Conservation (phyloP, 1,140 invertebrate genomes). For the Oryctes rhinoceros region DNA sequence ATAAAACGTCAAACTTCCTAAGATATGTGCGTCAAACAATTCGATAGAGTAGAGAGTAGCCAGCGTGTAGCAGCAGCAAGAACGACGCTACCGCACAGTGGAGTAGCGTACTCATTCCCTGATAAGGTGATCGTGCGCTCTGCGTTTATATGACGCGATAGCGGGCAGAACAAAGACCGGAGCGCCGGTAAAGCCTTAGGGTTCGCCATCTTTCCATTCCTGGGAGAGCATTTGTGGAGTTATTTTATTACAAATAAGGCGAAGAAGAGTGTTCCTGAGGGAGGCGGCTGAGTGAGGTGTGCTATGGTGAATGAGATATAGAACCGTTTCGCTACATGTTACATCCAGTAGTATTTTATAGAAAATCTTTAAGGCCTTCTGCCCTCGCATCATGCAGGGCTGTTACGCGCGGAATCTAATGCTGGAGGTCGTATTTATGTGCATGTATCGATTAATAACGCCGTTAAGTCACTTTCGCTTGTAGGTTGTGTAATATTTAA, state of each 20-base stretch:
- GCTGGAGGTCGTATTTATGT: not conserved
- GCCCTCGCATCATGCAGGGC: conserved; percentile 32
- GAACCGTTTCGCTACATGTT: conserved; percentile 50
- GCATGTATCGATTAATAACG: not conserved
- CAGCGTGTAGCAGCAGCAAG: not conserved
- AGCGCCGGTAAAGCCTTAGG: conserved; percentile 49
- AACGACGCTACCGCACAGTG: too few relatives aligned
- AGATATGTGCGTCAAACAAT: conserved; percentile 43
- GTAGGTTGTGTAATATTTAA: not conserved
- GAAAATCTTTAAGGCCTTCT: conserved; percentile 49
- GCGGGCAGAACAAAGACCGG: conserved; percentile 52
- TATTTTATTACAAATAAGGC: conserved; percentile 62
- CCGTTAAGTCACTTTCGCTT: not conserved
- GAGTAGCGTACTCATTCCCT: not conserved
- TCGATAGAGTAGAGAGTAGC: not conserved
- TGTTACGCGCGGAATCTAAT: not conserved
- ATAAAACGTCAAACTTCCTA: conserved; percentile 45
- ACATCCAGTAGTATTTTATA: conserved; percentile 48
- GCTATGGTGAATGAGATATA: conserved; percentile 57
- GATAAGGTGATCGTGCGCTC: conserved; percentile 23
- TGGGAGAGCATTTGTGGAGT: conserved; percentile 60
- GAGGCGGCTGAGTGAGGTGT: conserved; percentile 57
- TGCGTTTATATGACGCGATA: conserved; percentile 45
- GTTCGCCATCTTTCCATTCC: conserved; percentile 56
- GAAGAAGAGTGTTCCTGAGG: conserved; percentile 56